Conservation (phyloP, 2,113 vertebrate species). For the Phocoena sinus region DNA sequence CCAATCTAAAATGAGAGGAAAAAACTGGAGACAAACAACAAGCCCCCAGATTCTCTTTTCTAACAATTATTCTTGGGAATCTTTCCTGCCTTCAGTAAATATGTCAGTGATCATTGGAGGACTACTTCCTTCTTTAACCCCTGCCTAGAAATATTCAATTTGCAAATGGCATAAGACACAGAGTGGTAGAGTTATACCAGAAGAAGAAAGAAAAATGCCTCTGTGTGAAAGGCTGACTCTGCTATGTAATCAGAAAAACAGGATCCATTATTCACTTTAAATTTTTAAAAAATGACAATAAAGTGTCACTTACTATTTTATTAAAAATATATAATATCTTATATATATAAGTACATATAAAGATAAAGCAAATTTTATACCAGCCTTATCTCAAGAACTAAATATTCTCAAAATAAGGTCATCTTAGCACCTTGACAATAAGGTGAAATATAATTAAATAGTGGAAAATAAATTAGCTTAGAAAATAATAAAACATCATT, state of each 20-base stretch:
- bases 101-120: conserved; percentile 50
- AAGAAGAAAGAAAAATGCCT: not conserved
- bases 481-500: not conserved
- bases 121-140: conserved; percentile 49
- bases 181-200: not conserved
- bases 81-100: not conserved
- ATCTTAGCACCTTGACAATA: not conserved
- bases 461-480: not conserved
- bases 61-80: not conserved
- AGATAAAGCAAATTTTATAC: not conserved
- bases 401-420: not conserved
- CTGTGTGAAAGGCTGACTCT: not conserved
- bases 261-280: not conserved
- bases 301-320: not conserved
- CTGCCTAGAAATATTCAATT: conserved; percentile 60
- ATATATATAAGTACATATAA: not conserved
- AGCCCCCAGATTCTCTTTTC: conserved; percentile 25
- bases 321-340: not conserved
- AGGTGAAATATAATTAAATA: not conserved
- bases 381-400: not conserved
- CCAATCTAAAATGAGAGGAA: not conserved
- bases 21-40: not conserved
- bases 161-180: not conserved
- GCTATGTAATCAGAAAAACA: not conserved
- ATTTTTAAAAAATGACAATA: not conserved